Evolutionary conservation across 2,888 invertebrate species (phyloP), one percentile per base, ranked within the genome.

Genomic region (Hyposoter didymator): DNA sequence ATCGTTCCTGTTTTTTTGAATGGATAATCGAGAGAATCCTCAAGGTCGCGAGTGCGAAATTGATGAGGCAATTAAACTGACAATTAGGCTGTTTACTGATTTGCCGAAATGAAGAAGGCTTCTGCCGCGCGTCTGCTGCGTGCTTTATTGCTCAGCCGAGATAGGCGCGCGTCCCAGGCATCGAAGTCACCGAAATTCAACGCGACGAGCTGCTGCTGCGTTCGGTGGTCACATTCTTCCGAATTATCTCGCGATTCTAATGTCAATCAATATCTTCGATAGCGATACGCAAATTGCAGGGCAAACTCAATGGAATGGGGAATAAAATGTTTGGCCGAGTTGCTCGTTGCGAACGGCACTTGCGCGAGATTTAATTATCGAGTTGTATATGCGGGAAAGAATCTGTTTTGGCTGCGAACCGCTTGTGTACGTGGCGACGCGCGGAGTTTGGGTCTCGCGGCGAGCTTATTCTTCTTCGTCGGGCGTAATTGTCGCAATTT

Each of bases 281-380:
- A 66, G 35, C 7, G n/a, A 39, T 49, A 45, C 19, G 52, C 35
- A 66, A 47, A 19, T 47, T 4, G 19, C 72, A 66, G 47, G 59
- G n/a, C n/a, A 12, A 45, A n/a, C 1, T 19, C 28, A 74, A 59
- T 4, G 5, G 14, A 69, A 45, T 28, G 45, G 45, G 47, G 17
- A 17, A 69, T 45, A 43, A 22, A 28, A 69, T 28, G 7, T 47
- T 3, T 47, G 28, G 3, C 2, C 10, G 22, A n/a, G 19, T 17
- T 47, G 55, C 70, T 45, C 69, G 69, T 43, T 43, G 73, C 35
- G 35, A 59, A 52, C 76, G 64, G 75, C 75, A 70, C 79, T 55
- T 72, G 32, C 80, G 76, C 72, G 55, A 75, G 72, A 80, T 84
- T 80, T 84, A 84, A 84, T 84, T 80, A 76, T 84, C 84, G 84